These are phyloP conservation scores for Hypocryptadius cinnamomeus DNA, from an alignment of 2,113 vertebrate genomes.

Conservation along the genomic window DNA sequence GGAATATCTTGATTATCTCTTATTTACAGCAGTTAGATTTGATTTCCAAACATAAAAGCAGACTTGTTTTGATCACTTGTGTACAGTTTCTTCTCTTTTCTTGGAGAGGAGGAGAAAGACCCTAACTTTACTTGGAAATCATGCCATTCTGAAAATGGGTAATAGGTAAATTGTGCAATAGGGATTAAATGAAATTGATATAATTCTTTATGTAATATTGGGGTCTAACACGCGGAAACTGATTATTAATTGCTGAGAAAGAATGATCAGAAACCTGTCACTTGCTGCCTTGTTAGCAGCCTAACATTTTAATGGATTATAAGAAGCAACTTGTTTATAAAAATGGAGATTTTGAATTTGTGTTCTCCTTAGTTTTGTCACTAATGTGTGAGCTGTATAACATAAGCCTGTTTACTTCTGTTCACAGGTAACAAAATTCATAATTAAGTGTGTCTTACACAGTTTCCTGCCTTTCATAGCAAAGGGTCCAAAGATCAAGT, in stretches of 20 bases:
- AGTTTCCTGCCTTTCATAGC: neutral
- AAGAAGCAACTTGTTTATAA: neutral
- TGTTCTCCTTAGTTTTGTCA: neutral
- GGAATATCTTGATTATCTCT: neutral
- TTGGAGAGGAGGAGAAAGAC: accelerated
- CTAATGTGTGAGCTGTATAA: neutral
- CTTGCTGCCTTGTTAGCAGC: neutral
- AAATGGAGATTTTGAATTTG: neutral
- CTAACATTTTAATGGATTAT: neutral
- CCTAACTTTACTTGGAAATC: neutral
- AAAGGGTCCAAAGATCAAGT: neutral
- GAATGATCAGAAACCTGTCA: neutral
- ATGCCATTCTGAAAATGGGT: neutral
- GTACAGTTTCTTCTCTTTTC: neutral
- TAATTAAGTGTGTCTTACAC: neutral
- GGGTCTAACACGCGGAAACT: neutral
- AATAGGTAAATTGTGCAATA: neutral
- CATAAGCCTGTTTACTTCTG: neutral
- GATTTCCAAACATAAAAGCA: neutral
- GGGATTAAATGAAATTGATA: neutral
- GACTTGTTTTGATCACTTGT: neutral
- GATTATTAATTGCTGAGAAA: neutral
- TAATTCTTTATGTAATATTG: neutral
- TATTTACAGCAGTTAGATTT: neutral
- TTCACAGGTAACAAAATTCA: neutral